phyloP scores from a whole-genome alignment of 2,797 vertebrate species.

The Gadopsis bispinosus region DNA sequence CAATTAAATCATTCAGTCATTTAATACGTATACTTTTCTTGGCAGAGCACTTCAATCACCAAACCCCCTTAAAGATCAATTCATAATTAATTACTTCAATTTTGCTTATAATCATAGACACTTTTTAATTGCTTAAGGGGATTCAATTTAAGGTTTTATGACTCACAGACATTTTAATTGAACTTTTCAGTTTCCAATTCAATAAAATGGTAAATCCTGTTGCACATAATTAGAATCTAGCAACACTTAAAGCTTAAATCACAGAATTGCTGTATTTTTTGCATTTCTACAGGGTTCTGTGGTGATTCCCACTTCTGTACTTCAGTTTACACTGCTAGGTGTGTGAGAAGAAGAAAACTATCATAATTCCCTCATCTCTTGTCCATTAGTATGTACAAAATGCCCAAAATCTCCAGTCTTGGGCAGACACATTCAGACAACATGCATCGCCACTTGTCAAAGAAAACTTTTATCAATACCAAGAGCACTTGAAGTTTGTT shows the following conservation, averaged over 20 bases:
- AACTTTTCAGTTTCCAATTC: constrained; percentile 8
- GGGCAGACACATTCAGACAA: constrained; percentile 77
- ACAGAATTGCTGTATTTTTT: constrained; percentile 39
- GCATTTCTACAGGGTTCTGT: constrained; percentile 8
- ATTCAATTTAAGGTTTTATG: background rate
- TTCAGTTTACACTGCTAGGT: constrained; percentile 43
- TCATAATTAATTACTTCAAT: background rate
- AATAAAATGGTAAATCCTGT: constrained; percentile 8
- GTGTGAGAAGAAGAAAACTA: constrained; percentile 56
- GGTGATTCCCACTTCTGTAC: constrained; percentile 50
- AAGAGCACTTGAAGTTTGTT: constrained; percentile 91
- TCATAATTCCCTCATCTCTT: constrained; percentile 78
- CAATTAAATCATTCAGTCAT: constrained; percentile 8
- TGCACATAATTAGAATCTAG: constrained; percentile 20
- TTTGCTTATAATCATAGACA: background rate
- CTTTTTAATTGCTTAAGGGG: background rate
- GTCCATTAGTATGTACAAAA: constrained; percentile 79
- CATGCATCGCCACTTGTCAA: constrained; percentile 83
- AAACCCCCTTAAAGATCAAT: background rate
- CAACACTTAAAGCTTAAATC: constrained; percentile 17
- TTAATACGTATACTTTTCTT: background rate
- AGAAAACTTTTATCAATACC: constrained; percentile 90
- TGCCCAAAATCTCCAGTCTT: constrained; percentile 75
- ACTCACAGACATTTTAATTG: background rate
- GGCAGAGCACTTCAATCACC: background rate